These are phyloP conservation scores for Aricia artaxerxes DNA, from an alignment of 2,888 invertebrate species.

Conservation along the genomic window DNA sequence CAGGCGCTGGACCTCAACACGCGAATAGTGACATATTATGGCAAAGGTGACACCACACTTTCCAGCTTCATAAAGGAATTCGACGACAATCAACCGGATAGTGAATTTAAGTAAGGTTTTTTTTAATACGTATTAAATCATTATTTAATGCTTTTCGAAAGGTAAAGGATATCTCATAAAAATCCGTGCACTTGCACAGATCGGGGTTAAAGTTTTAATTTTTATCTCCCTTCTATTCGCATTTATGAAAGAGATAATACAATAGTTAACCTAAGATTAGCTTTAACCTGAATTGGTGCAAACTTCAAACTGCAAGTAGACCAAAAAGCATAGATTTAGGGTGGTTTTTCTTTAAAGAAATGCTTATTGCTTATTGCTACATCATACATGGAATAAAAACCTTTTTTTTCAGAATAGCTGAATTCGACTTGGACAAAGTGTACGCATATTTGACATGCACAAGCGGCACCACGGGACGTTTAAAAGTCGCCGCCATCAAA, in stretches of 20 bases:
- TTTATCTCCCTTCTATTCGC: too few species aligned
- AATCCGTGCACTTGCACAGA: too few species aligned
- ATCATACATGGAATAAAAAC: background rate
- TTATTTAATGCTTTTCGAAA: too few species aligned
- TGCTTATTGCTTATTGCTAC: too few species aligned
- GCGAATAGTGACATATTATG: conserved; percentile 57
- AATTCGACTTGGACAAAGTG: conserved; percentile 52
- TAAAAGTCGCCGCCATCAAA: conserved; percentile 60
- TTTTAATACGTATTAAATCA: background rate
- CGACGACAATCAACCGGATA: conserved; percentile 45
- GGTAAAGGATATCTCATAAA: too few species aligned
- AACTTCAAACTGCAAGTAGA: too few species aligned
- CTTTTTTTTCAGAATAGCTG: conserved; percentile 51
- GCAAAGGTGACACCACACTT: conserved; percentile 53
- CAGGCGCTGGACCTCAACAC: conserved; percentile 50
- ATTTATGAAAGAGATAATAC: too few species aligned
- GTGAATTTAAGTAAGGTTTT: conserved; percentile 56
- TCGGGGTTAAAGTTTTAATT: too few species aligned
- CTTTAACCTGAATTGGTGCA: too few species aligned
- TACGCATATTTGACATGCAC: conserved; percentile 58
- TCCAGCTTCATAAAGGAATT: conserved; percentile 50
- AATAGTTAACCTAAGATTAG: too few species aligned
- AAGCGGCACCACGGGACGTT: conserved; percentile 59
- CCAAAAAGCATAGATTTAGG: too few species aligned
- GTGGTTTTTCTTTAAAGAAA: too few species aligned